Evolutionary conservation across 2,113 vertebrate genomes (phyloP), one percentile per base, ranked within the genome.

Genomic region (Actinemys pallida): DNA sequence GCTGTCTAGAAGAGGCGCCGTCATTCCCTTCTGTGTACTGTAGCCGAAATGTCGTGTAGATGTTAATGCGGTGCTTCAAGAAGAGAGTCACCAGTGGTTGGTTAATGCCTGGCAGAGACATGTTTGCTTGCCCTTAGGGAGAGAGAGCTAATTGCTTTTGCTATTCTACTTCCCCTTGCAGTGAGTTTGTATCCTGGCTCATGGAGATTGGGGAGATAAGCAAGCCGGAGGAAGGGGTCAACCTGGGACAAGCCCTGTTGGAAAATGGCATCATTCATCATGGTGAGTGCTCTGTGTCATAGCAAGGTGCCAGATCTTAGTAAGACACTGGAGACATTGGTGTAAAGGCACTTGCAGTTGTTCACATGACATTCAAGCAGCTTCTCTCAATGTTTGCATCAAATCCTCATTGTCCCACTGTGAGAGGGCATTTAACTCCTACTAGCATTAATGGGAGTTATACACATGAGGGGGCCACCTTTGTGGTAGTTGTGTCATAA

Each of bases 211-310:
- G 99, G 42, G 99, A 99, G 98, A 99, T 99, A 98, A 99, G 99
- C 97, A 99, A 99, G 97, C 98, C 99, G 0, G 99, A 99, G 54
- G 99, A 99, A 98, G 99, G 99, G 5, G 99, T 99, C 93, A 99
- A 99, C 97, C 93, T 99, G 97, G 99, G 99, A 95, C 99, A 99
- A 95, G 99, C 99, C 8, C 97, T 99, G 47, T 75, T 99, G 97
- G 99, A 99, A 97, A 99, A 99, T 5, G 99, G 99, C 78, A 99
- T 99, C 86, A 99, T 99, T 97, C 99, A 99, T 97, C 99, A 99
- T 5, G 99, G 99, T 99, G 98, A 99, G 99, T 97, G 29, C 62
- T 86, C 50, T 27, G 5, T 82, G 76, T 80, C 82, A 78, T 81
- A 52, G 82, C 81, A 79, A 86, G 29, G 35, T 76, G 83, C 1